These are phyloP conservation scores for Camponotus vicinus DNA, from an alignment of 1,140 invertebrate species.

Conservation along the genomic window DNA sequence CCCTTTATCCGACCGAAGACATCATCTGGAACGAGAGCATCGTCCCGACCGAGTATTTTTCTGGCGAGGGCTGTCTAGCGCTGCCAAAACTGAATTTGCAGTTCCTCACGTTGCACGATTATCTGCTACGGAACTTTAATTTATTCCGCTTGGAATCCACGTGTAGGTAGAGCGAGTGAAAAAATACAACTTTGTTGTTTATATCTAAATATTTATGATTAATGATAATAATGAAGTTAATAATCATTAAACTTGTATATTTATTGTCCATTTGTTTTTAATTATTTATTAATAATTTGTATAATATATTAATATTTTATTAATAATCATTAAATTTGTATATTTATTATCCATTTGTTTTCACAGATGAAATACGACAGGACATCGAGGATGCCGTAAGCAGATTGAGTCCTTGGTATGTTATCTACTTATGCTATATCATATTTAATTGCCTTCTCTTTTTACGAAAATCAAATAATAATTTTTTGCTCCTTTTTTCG, in stretches of 20 bases:
- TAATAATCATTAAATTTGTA: no score
- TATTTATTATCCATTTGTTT: slow-evolving; percentile 5
- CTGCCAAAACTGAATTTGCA: slow-evolving; percentile 99
- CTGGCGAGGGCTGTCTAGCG: slow-evolving; percentile 97
- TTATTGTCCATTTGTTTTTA: no score
- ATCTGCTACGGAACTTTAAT: slow-evolving; percentile 98
- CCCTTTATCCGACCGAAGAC: slow-evolving; percentile 98
- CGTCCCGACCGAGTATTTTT: slow-evolving; percentile 98
- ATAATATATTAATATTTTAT: no score
- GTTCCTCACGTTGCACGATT: slow-evolving; percentile 99
- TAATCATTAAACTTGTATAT: not conserved
- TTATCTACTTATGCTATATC: not conserved
- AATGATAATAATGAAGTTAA: not conserved
- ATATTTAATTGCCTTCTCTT: not conserved
- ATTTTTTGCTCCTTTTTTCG: slow-evolving; percentile 18
- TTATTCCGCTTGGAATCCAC: slow-evolving; percentile 99
- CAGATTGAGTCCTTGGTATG: slow-evolving; percentile 96
- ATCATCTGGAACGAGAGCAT: slow-evolving; percentile 99
- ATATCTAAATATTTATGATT: not conserved
- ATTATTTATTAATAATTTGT: no score
- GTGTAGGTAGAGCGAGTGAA: slow-evolving; percentile 89
- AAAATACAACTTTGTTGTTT: not conserved
- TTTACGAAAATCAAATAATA: not conserved
- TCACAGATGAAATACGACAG: slow-evolving; percentile 97
- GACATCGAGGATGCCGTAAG: slow-evolving; percentile 99